A percentile compares a stretch with the other conserved stretches of the same genome.
phyloP scores from a whole-genome alignment of 1,140 invertebrate genomes.

The Argopecten irradians region DNA sequence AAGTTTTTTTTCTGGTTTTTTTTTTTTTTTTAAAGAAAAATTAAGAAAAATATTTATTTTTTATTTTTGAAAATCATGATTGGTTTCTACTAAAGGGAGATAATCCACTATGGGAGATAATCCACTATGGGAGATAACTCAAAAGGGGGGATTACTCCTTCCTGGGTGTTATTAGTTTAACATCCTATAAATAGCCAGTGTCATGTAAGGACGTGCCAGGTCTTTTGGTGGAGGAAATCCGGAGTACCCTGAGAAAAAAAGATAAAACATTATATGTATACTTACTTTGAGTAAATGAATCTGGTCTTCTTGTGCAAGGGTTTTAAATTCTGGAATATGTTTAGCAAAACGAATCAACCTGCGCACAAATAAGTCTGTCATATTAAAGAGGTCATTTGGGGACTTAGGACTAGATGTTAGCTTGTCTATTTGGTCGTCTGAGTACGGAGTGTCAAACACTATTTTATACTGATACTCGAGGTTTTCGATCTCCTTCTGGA shows the following conservation, averaged over 20 bases:
- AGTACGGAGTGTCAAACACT: constrained; percentile 68
- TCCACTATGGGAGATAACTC: no score
- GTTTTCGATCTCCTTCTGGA: constrained; percentile 56
- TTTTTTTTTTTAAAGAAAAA: no score
- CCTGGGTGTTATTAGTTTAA: background rate
- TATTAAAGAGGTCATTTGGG: constrained; percentile 73
- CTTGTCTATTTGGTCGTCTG: constrained; percentile 56
- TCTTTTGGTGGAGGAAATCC: no score
- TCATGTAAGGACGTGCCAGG: no score
- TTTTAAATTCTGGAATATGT: constrained; percentile 70
- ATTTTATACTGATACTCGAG: constrained; percentile 59
- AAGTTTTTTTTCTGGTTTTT: no score
- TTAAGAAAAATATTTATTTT: no score
- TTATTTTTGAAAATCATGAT: no score
- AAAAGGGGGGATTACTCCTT: no score
- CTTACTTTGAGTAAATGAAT: constrained; percentile 70
- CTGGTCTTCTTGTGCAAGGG: constrained; percentile 68
- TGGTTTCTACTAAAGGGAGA: no score
- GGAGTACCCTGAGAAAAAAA: no score
- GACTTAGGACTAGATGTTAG: constrained; percentile 60
- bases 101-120: no score
- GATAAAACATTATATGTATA: background rate
- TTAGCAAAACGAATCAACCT: constrained; percentile 80
- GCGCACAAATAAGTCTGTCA: constrained; percentile 93
- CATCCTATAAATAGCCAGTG: no score